Evolutionary conservation across 2,797 vertebrate genomes (phyloP), one percentile per base, ranked within the genome.

Genomic region (Sebastes hubbsi): DNA sequence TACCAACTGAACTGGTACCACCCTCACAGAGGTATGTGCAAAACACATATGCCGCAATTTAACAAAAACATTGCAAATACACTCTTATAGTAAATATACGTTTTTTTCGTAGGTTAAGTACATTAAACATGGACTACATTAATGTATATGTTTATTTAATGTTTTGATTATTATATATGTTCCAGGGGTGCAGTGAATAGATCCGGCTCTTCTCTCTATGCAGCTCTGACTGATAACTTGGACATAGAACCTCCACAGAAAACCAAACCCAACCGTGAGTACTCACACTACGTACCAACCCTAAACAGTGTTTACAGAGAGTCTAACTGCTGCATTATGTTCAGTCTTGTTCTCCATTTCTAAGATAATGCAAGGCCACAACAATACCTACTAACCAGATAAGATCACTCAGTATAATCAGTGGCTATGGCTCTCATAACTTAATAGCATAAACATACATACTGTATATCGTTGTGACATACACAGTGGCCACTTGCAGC

Each of bases 1-100:
- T 99, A 79, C 98, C 98, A 80, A 92, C 88, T 2, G 98, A 99
- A 46, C 93, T 99, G 30, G 89, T 99, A 3, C 98, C 98, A 11
- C 98, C 98, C 18, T 96, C 97, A 78, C 96, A 96, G 63, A 97
- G 97, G 98, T 98, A 81, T 56, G 64, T 75, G 14, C 38, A 66
- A 27, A 9, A 71, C 54, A 55, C 22, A 24, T 14, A 29, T 18
- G 27, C 20, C 14, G 22, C 27, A 34, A 7, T 55, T 63, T 7
- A 24, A 46, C 10, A 29, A 68, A 55, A 30, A 67, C 24, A 42
- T 4, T 10, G 14, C 30, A 54, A 67, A 46, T 32, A 59, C 1
- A 1, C 30, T n/a, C 14, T 8, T 7, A 56, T 3, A 29, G 24
- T 2, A 24, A 7, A 61, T 64, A 5, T 7, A 13, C 1, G 34